phyloP scores from a whole-genome alignment of 2,888 invertebrate species.

The Papilio gigon region DNA sequence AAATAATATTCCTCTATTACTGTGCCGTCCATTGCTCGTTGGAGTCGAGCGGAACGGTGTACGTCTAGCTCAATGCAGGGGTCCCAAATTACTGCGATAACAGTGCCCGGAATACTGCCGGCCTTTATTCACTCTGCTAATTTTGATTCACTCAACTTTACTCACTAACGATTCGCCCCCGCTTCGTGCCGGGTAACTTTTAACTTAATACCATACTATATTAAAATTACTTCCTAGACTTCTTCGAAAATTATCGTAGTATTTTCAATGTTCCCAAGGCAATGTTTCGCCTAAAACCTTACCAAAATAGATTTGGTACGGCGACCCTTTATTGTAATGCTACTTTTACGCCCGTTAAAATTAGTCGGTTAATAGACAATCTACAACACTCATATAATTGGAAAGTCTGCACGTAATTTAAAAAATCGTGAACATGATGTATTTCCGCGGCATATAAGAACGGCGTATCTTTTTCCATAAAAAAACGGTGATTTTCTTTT shows the following conservation, averaged over 20 bases:
- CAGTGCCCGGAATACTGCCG: constrained; percentile 68
- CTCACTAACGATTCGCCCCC: constrained; percentile 11
- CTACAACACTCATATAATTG: no score
- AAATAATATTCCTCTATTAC: constrained; percentile 51
- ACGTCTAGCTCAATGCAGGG: constrained; percentile 45
- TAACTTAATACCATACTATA: background rate
- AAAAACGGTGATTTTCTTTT: no score
- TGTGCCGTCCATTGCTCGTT: constrained; percentile 47
- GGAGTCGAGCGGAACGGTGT: constrained; percentile 28
- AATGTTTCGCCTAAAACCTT: no score
- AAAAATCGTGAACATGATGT: no score
- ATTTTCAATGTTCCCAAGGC: no score
- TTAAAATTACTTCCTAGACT: background rate
- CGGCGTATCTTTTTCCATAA: no score
- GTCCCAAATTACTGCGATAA: constrained; percentile 74
- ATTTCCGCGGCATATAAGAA: no score
- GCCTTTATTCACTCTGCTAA: constrained; percentile 69
- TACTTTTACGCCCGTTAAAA: no score
- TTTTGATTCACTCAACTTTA: constrained; percentile 60
- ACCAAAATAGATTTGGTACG: no score
- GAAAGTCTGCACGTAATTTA: no score
- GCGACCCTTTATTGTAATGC: no score
- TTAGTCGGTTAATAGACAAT: no score
- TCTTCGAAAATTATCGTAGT: background rate
- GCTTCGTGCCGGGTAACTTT: background rate